Base-by-base conservation (phyloP, 2,113 vertebrate genomes). In the Hemicordylus capensis region DNA sequence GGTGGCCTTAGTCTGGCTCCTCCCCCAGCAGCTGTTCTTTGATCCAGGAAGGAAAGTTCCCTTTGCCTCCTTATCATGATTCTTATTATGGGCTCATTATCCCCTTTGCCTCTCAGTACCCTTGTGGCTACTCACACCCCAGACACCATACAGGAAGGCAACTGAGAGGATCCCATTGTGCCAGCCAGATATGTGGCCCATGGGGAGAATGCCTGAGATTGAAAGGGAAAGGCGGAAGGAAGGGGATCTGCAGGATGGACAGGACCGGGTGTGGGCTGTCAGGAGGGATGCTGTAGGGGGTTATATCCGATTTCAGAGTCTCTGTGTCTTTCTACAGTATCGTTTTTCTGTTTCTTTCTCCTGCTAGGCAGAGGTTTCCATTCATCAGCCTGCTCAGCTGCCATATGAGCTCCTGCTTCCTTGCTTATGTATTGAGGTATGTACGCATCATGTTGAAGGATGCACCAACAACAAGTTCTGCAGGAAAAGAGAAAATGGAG, bases 381-480 rank as follows among this genome's bases (percentile, higher is more conserved):
- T 93, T 4, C 91, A 94, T 46, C 87, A 2, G 31, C 77, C 8
- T 0, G 14, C 88, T 80, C 90, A 79, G 2, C 90, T 99, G 72
- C 90, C 61, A 0, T 94, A 98, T 1, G 92, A 97, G 77, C 94
- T 95, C 77, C 88, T 97, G 69, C 94, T 97, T 61, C 97, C 97
- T 44, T 97, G 97, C 78, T 93, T 97, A 46, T 97, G 97, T 77
- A 88, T 97, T 0, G 96, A 97, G 96, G 97, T 97, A 64, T 3
- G 88, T 66, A 39, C 74, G 42, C 20, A 3, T 74, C 0, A 0
- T n/a, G 1, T 0, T 39, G 3, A 34, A 10, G n/a, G 34, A 2
- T 20, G 10, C 12, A 4, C 26, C 8, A 6, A 10, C 44, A 1
- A 6, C 37, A 20, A 39, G 14, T 31, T 28, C 37, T 28, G 24